Conservation (phyloP, 64 coral and sea anemone species). For the Porites australiensis region DNA sequence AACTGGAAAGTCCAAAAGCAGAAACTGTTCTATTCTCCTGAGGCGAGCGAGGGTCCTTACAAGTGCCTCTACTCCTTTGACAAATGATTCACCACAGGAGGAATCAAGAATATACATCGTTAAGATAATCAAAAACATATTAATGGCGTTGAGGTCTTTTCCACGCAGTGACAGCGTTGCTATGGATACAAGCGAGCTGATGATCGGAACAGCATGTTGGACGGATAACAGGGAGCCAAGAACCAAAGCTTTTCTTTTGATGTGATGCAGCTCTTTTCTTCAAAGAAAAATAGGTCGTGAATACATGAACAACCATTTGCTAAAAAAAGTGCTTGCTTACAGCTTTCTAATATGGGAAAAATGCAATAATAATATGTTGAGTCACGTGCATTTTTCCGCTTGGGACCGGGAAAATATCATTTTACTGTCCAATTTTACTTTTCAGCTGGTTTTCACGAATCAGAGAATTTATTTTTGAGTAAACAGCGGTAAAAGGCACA, state of each 20-base stretch:
- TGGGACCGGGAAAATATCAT: no score
- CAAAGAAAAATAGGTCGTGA: not conserved
- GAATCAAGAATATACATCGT: slow-evolving; percentile 12
- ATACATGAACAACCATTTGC: no score
- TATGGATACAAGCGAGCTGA: not conserved
- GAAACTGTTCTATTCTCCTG: slow-evolving; percentile 17
- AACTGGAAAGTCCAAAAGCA: not conserved
- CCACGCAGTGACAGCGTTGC: not conserved
- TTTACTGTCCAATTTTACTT: no score
- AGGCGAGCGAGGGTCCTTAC: not conserved
- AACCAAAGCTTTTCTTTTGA: not conserved
- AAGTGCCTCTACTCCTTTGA: slow-evolving; percentile 6
- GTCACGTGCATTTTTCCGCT: no score
- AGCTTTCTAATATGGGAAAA: no score
- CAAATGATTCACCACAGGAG: slow-evolving; percentile 15
- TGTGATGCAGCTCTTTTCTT: slow-evolving; percentile 2
- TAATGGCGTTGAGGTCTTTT: not conserved
- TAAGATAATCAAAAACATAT: slow-evolving; percentile 5
- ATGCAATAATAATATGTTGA: no score
- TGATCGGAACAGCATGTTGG: slow-evolving; percentile 4
- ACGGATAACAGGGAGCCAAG: not conserved
- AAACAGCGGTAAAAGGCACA: not conserved
- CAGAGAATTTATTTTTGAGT: not conserved
- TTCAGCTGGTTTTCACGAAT: no score
- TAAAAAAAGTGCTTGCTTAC: no score